Evolutionary conservation across 2,113 vertebrate genomes (phyloP).

Genomic region (Xerus inauris): DNA sequence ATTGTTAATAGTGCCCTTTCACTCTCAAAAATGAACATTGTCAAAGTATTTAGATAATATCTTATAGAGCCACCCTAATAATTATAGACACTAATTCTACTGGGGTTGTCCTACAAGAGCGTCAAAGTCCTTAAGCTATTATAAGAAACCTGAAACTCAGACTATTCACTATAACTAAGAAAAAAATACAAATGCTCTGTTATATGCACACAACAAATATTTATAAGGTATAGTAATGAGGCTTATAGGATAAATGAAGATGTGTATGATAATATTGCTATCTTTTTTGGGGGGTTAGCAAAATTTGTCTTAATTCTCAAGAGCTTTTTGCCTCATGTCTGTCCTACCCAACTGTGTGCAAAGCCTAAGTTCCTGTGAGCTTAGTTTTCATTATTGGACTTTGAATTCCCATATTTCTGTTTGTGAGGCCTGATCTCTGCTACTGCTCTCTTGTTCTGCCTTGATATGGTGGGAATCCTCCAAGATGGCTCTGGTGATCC

Average conservation of each 20-base stretch:
- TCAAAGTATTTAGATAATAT: background rate
- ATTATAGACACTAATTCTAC: background rate
- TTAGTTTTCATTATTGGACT: background rate
- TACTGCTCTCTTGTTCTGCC: background rate
- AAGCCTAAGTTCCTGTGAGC: background rate
- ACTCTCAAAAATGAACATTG: background rate
- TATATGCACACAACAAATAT: background rate
- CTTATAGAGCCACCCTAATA: background rate
- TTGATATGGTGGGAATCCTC: background rate
- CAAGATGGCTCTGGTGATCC: background rate
- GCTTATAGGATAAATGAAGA: background rate
- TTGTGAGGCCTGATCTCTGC: background rate
- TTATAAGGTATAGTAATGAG: background rate
- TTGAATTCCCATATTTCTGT: background rate
- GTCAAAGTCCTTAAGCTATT: background rate
- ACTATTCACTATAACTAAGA: background rate
- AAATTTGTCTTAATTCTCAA: background rate
- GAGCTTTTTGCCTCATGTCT: background rate
- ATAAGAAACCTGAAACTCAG: slow-evolving; percentile 24
- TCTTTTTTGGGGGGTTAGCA: background rate
- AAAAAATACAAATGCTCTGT: slow-evolving; percentile 2
- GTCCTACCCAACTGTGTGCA: background rate
- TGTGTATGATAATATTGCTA: background rate
- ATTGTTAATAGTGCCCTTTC: background rate
- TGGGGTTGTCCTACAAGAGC: background rate